Evolutionary conservation across 2,888 invertebrate species (phyloP), one percentile per base, ranked within the genome.

Genomic region (Shargacucullia verbasci): DNA sequence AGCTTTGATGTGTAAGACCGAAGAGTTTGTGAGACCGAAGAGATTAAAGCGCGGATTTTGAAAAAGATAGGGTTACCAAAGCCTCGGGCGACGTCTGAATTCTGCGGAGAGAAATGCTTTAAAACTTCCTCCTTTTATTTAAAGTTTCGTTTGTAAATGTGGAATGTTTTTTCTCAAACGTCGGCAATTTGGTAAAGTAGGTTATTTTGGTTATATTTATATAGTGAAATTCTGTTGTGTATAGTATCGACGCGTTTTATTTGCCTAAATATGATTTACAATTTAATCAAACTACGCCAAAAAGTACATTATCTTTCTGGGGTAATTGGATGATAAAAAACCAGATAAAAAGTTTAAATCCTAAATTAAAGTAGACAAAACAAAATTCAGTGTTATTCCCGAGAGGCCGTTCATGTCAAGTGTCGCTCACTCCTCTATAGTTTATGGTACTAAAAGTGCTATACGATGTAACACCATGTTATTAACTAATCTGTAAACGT

Each of bases 401-500:
- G 13, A 0, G 6, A 8, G n/a, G 13, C 4, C 8, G 9, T 31
- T 11, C 13, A 29, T 14, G 25, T 35, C 14, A 41, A 53, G 13
- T 15, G 12, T 35, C 7, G 9, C 29, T 7, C 29, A 29, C 5
- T 29, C 7, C 29, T 39, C 34, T 39, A 41, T 47, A 39, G 9
- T 49, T 29, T 15, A 41, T 20, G 48, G 15, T 37, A 0, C 31
- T n/a, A 14, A 57, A 56, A 68, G 45, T 57, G 52, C 50, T 35
- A 52, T 57, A 68, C 40, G 47, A n/a, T 68, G 48, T 68, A 33
- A 48, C 15, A 57, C 31, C 34, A 15, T 39, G 39, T 11, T 59
- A 13, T 15, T 8, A 34, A 41, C 34, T 64, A 64, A 69, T 68
- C 64, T 59, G 33, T 27, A 48, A 45, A 46, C 12, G 52, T 46